Base-by-base conservation (phyloP, 1,140 invertebrate genomes). In the Antheraea mylitta region DNA sequence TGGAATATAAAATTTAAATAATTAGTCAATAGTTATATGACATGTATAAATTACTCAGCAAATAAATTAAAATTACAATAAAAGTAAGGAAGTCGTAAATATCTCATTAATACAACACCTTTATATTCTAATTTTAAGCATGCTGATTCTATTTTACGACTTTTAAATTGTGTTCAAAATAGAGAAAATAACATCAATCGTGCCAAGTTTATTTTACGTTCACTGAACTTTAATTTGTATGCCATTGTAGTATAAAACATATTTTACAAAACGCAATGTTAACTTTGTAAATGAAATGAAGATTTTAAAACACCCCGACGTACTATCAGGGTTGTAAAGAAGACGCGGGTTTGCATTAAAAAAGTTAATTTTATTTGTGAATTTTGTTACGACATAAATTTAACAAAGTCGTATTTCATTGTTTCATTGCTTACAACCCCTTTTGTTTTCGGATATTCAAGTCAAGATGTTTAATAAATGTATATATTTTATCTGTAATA, bases 1-100 rank as follows among this genome's bases (percentile, higher is more conserved):
- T 30, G 1, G 22, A 30, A 30, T 30, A 30, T 30, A 30, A 30
- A 30, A 30, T n/a, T n/a, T n/a, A n/a, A n/a, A n/a, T n/a, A n/a
- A n/a, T n/a, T n/a, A n/a, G n/a, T n/a, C 22, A 30, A 2, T 1
- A 4, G 22, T 30, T 30, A 30, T 30, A 30, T 30, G 4, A 30
- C 1, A 30, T 30, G 22, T 30, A 30, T 30, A 30, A 30, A 30
- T 30, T 30, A 30, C 22, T 30, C 22, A 30, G 22, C 22, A 4
- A 30, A 30, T 30, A 30, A 30, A 30, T 42, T 42, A 42, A 42
- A 42, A 42, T 9, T 30, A 42, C 3, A 53, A 53, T 16, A 65
- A 66, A 48, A 62, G 61, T 30, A 45, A 42, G 71, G 71, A 72
- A 72, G 66, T 72, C 45, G 64, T 72, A 72, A 72, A 72, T 68